phyloP scores from a whole-genome alignment of 1,140 invertebrate genomes.

The Drosophila mayri region DNA sequence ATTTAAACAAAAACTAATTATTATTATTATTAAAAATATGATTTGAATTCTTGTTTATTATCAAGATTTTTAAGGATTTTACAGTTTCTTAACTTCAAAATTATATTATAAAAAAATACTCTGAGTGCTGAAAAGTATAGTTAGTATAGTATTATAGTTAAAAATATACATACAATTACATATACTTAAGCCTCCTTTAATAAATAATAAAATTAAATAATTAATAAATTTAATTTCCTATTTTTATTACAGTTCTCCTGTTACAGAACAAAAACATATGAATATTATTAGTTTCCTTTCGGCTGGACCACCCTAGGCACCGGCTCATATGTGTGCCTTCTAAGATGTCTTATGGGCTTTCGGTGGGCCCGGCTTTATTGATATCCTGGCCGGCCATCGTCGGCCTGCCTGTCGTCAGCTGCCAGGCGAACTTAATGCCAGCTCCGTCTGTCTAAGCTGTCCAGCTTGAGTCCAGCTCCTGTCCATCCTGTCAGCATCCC shows the following conservation, averaged over 20 bases:
- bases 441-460: constrained; percentile 34
- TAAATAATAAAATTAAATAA: neutral
- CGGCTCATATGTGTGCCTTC: constrained; percentile 9
- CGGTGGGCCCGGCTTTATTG: constrained; percentile 66
- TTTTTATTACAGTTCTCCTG: neutral
- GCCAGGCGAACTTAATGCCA: constrained; percentile 76
- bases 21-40: neutral
- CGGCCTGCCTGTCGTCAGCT: constrained; percentile 68
- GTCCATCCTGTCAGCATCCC: constrained; percentile 36
- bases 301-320: constrained; percentile 11
- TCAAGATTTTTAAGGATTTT: neutral
- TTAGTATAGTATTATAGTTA: no score
- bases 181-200: no score
- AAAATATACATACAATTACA: no score
- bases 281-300: neutral
- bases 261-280: neutral
- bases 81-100: neutral
- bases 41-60: neutral
- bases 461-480: constrained; percentile 21
- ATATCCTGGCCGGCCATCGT: constrained; percentile 60
- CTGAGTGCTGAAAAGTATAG: neutral
- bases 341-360: constrained; percentile 45
- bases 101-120: neutral
- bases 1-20: neutral
- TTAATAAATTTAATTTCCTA: neutral